Conservation (phyloP, 2,113 vertebrate genomes). For the Hyla sarda region DNA sequence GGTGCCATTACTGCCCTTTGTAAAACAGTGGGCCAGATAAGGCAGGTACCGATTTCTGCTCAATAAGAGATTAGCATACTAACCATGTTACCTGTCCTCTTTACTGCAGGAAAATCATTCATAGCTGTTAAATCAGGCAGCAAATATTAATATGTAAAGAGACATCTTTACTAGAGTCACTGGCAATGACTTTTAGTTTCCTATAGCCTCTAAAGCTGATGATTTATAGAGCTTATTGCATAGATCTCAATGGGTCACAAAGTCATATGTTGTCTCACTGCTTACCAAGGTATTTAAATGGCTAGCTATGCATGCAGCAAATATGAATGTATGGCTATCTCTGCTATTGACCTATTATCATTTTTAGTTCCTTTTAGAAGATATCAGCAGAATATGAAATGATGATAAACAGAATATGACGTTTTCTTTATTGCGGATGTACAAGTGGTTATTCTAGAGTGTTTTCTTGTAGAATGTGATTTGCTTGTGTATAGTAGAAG, state of each 20-base stretch:
- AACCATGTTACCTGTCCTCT: not conserved
- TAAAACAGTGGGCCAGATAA: not conserved
- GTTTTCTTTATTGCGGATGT: too few species aligned
- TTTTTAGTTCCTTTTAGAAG: too few species aligned
- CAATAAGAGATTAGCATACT: not conserved
- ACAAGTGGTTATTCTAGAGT: too few species aligned
- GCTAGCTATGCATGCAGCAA: too few species aligned
- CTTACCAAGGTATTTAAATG: not conserved
- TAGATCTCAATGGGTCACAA: not conserved
- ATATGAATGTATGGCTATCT: too few species aligned
- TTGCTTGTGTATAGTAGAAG: not conserved
- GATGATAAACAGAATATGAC: too few species aligned
- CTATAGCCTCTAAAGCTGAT: not conserved
- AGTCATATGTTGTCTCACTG: not conserved
- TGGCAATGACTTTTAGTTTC: not conserved
- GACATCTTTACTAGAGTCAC: not conserved
- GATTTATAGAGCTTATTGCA: too few species aligned
- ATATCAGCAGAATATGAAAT: too few species aligned
- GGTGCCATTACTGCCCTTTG: not conserved
- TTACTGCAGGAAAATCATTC: not conserved
- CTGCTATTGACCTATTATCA: too few species aligned
- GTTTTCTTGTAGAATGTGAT: too few species aligned
- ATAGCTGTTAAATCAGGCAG: not conserved
- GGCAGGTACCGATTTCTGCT: not conserved
- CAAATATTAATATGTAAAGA: not conserved